Percentiles rank a stretch among this genome's conserved stretches.
phyloP scores from a whole-genome alignment of 2,888 invertebrate genomes.

The Carabus problematicus region DNA sequence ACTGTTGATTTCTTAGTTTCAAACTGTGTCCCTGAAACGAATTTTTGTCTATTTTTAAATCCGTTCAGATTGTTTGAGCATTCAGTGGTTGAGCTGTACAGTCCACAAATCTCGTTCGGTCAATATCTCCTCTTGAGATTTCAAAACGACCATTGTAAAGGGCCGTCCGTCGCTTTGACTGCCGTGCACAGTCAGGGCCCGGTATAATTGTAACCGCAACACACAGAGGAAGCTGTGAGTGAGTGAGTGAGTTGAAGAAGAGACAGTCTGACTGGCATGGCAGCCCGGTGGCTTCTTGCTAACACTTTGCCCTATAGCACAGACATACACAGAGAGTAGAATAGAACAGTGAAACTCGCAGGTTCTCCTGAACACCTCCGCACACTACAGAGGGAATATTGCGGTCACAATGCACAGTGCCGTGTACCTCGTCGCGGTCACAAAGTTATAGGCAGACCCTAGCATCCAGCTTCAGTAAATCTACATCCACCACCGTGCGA shows the following conservation, averaged over 20 bases:
- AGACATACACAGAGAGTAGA: slow-evolving; percentile 18
- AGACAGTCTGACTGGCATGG: slow-evolving; percentile 27
- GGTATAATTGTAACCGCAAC: slow-evolving; percentile 42
- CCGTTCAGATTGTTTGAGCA: too few species aligned
- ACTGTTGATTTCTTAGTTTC: too few species aligned
- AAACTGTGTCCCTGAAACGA: too few species aligned
- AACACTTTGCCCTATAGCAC: slow-evolving; percentile 25
- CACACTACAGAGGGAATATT: slow-evolving; percentile 3
- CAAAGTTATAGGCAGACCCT: slow-evolving; percentile 4
- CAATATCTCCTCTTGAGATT: slow-evolving; percentile 31
- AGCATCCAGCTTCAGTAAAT: background rate
- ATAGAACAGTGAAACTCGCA: slow-evolving; percentile 17
- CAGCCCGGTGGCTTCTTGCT: slow-evolving; percentile 17
- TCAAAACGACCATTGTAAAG: slow-evolving; percentile 39
- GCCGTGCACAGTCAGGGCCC: slow-evolving; percentile 37
- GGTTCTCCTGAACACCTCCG: background rate
- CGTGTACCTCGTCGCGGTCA: slow-evolving; percentile 9
- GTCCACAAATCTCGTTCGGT: slow-evolving; percentile 2
- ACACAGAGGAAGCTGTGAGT: background rate
- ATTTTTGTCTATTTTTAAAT: too few species aligned
- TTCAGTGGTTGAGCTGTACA: background rate
- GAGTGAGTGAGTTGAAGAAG: too few species aligned
- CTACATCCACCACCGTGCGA: background rate
- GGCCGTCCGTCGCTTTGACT: slow-evolving; percentile 33
- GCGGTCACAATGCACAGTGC: slow-evolving; percentile 6